Evolutionary conservation across 2,797 vertebrate genomes (phyloP).

Genomic region (Liasis olivaceus): DNA sequence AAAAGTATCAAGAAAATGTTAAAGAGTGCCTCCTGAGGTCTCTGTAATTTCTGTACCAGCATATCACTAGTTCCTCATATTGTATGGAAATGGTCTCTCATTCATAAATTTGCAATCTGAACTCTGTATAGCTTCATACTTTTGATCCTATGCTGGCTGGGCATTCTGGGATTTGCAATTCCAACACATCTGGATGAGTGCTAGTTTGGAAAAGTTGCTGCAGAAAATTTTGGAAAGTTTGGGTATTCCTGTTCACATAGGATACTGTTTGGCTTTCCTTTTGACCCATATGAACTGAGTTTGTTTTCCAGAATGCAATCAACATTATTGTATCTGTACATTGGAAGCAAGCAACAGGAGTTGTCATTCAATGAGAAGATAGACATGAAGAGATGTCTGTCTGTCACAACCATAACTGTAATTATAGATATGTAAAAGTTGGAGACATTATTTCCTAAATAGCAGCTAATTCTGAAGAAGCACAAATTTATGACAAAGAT

Average conservation of each 20-base stretch:
- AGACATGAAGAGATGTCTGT: background rate
- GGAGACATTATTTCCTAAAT: background rate
- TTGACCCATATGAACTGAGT: background rate
- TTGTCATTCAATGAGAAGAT: background rate
- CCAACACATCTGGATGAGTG: background rate
- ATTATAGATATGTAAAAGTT: background rate
- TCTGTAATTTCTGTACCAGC: background rate
- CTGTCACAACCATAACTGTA: background rate
- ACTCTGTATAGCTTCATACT: background rate
- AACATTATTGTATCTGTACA: background rate
- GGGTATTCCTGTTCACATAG: background rate
- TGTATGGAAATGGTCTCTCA: background rate
- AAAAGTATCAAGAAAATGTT: background rate
- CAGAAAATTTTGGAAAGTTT: too few relatives aligned
- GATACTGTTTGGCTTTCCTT: background rate
- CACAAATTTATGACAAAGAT: background rate
- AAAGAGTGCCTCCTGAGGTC: background rate
- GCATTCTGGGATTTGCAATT: background rate
- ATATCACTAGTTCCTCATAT: background rate
- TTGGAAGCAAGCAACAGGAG: background rate
- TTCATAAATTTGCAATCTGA: background rate
- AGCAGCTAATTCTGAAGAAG: background rate
- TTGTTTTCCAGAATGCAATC: background rate
- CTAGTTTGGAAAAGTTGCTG: background rate
- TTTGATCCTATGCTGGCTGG: background rate